phyloP scores from a whole-genome alignment of 1,140 invertebrate species.

The Glomeris maerens region DNA sequence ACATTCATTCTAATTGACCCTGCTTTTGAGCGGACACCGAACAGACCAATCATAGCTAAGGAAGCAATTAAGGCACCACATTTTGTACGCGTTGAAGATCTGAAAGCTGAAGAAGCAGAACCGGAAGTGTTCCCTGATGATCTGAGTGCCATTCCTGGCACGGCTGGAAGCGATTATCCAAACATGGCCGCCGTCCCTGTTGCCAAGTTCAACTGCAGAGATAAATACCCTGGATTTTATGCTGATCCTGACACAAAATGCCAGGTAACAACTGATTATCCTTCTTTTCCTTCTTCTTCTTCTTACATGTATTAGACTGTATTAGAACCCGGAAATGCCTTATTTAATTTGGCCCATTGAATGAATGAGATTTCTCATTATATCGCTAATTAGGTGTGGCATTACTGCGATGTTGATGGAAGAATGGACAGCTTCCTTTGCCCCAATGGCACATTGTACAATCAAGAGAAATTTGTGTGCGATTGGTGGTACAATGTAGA shows the following conservation, averaged over 20 bases:
- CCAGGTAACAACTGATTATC: conserved; percentile 21
- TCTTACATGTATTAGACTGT: neutral
- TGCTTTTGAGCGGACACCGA: too few species aligned
- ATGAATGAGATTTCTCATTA: neutral
- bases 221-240: conserved; percentile 19
- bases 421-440: conserved; percentile 19
- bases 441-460: conserved; percentile 24
- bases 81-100: too few species aligned
- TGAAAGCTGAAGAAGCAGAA: too few species aligned
- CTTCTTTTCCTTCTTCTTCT: neutral
- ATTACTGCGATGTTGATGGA: conserved; percentile 2
- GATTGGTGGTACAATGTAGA: conserved; percentile 25
- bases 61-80: too few species aligned
- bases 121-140: neutral
- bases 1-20: too few species aligned
- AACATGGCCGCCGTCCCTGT: conserved; percentile 17
- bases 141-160: conserved; percentile 10
- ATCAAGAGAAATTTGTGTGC: conserved; percentile 23
- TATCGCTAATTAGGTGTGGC: conserved; percentile 8
- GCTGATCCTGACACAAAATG: conserved; percentile 22
- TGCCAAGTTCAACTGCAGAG: conserved; percentile 19
- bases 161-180: conserved; percentile 21
- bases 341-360: neutral
- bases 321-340: neutral
- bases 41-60: too few species aligned